A percentile compares a stretch with the other conserved stretches of the same genome.
Evolutionary conservation across 2,888 invertebrate genomes (phyloP).

Genomic region (Callyntrura sp.): DNA sequence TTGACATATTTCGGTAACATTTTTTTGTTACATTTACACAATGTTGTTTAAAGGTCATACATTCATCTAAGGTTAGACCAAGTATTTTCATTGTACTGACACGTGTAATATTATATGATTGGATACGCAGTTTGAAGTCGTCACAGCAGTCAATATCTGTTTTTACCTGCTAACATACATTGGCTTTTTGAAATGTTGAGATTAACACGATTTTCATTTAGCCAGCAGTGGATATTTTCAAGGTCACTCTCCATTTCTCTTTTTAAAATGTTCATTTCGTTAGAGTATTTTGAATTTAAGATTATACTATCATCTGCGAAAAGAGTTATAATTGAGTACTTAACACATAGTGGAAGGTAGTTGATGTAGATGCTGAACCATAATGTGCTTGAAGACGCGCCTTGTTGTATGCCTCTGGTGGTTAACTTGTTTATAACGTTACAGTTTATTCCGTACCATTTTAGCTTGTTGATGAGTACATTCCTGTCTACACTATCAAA

Average conservation of each 20-base stretch:
- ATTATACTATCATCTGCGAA: constrained; percentile 68
- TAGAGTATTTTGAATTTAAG: background rate
- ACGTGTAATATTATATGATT: background rate
- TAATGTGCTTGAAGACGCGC: constrained; percentile 10
- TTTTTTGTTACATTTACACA: background rate
- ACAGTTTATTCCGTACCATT: constrained; percentile 36
- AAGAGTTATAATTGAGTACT: constrained; percentile 26
- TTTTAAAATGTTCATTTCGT: constrained; percentile 1
- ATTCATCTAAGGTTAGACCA: constrained; percentile 51
- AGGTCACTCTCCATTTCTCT: constrained; percentile 29
- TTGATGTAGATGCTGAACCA: constrained; percentile 41
- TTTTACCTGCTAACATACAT: constrained; percentile 49
- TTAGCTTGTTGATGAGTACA: constrained; percentile 46
- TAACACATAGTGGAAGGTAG: constrained; percentile 20
- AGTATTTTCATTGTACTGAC: constrained; percentile 33
- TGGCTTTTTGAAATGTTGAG: constrained; percentile 66
- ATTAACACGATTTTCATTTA: constrained; percentile 54
- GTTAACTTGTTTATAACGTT: constrained; percentile 11
- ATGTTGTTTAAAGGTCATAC: constrained; percentile 35
- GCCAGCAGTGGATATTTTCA: constrained; percentile 35
- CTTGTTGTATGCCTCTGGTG: constrained; percentile 46
- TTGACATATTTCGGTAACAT: constrained; percentile 35
- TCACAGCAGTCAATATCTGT: background rate
- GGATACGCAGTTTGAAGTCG: background rate
- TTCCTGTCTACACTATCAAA: constrained; percentile 54